Evolutionary conservation across 2,888 invertebrate genomes (phyloP).

Genomic region (Xanthorhoe designata): DNA sequence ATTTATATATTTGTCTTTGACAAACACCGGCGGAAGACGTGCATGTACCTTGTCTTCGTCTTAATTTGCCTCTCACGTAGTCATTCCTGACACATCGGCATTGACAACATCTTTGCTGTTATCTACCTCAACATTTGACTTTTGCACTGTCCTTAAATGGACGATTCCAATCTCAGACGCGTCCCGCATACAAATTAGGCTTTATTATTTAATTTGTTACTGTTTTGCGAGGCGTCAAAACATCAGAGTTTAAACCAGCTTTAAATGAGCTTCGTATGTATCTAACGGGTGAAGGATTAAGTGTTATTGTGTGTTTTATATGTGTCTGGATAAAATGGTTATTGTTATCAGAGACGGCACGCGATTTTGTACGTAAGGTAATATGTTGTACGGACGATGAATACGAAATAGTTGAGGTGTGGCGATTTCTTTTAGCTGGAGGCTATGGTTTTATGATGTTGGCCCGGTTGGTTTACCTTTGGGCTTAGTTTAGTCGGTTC

Average conservation of each 20-base stretch:
- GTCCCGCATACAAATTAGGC: slow-evolving; percentile 71
- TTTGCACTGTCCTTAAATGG: slow-evolving; percentile 54
- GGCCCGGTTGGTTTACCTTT: slow-evolving; percentile 47
- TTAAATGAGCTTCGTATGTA: slow-evolving; percentile 41
- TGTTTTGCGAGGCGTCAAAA: slow-evolving; percentile 74
- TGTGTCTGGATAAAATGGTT: slow-evolving; percentile 55
- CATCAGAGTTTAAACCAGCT: slow-evolving; percentile 61
- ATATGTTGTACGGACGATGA: slow-evolving; percentile 75
- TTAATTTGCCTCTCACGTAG: slow-evolving; percentile 33
- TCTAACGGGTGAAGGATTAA: slow-evolving; percentile 18
- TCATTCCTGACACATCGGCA: slow-evolving; percentile 39
- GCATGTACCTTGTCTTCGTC: slow-evolving; percentile 24
- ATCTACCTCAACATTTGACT: slow-evolving; percentile 50
- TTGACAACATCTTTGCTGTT: slow-evolving; percentile 42
- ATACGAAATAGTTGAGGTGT: slow-evolving; percentile 75
- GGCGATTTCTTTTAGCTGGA: slow-evolving; percentile 66
- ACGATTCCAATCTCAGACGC: slow-evolving; percentile 61
- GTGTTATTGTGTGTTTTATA: slow-evolving; percentile 31
- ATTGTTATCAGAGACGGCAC: slow-evolving; percentile 70
- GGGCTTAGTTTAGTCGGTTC: slow-evolving; percentile 40
- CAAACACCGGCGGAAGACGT: slow-evolving; percentile 24
- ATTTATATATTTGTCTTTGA: slow-evolving; percentile 18
- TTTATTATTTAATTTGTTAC: slow-evolving; percentile 78
- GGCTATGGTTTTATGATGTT: slow-evolving; percentile 49
- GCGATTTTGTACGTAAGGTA: slow-evolving; percentile 77